A percentile compares a stretch with the other conserved stretches of the same genome.
Evolutionary conservation across 2,888 invertebrate species (phyloP).

Genomic region (Ennomos quercinarius): DNA sequence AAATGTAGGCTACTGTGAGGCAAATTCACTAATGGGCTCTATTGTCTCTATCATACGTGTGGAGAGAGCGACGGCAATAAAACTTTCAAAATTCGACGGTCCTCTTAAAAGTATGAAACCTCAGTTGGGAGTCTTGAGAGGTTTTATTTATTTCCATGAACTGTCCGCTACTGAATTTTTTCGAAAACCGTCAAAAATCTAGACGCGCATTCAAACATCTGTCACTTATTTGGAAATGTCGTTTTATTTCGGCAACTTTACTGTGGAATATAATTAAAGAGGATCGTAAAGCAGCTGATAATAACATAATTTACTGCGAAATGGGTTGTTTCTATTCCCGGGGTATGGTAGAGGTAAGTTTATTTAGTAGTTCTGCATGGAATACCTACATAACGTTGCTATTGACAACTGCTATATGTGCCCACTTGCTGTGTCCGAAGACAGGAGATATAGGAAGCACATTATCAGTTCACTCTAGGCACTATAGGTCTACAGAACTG

Average conservation of each 20-base stretch:
- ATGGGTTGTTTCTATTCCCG: conserved; percentile 78
- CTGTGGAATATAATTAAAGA: conserved; percentile 59
- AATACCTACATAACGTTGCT: no score
- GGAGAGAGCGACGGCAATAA: no score
- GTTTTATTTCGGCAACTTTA: conserved; percentile 69
- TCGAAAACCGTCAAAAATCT: conserved; percentile 71
- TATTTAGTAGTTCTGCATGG: neutral
- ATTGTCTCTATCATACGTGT: no score
- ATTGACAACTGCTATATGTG: no score
- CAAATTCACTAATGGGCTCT: no score
- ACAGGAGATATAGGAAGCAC: no score
- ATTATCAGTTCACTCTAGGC: no score
- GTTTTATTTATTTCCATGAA: conserved; percentile 21
- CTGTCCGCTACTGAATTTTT: conserved; percentile 48
- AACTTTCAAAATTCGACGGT: no score
- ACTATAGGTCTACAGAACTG: no score
- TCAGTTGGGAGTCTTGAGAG: neutral
- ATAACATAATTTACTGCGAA: conserved; percentile 47
- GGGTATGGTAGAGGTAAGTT: conserved; percentile 61
- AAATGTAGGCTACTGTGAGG: no score
- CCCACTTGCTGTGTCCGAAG: no score
- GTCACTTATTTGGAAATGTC: conserved; percentile 76
- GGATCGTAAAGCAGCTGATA: conserved; percentile 47
- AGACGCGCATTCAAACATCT: conserved; percentile 72
- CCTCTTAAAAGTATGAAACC: no score